Evolutionary conservation across 2,113 vertebrate species (phyloP).

Genomic region (Rhombomys opimus): DNA sequence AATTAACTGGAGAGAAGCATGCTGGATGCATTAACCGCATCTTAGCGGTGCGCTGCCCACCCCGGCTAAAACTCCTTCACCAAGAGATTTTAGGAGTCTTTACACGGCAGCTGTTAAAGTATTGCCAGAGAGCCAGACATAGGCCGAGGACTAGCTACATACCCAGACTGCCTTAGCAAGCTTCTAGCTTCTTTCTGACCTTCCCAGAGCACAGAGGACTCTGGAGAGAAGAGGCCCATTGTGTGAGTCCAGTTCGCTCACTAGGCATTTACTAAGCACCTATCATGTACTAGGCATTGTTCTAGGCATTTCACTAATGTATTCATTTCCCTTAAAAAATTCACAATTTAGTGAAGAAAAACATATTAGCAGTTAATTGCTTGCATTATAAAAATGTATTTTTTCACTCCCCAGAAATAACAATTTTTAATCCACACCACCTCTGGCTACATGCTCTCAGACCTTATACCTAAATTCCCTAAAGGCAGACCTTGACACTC

Average conservation of each 20-base stretch:
- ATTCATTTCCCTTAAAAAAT: slow-evolving; percentile 28
- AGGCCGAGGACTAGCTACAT: not conserved
- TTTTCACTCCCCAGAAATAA: slow-evolving; percentile 32
- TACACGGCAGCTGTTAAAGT: slow-evolving; percentile 63
- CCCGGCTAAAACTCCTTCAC: slow-evolving; percentile 8
- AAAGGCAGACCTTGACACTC: slow-evolving; percentile 23
- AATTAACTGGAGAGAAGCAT: slow-evolving; percentile 69
- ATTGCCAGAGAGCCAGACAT: slow-evolving; percentile 18
- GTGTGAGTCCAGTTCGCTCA: not conserved
- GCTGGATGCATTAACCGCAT: slow-evolving; percentile 55
- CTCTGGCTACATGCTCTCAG: not conserved
- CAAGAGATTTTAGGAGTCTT: slow-evolving; percentile 47
- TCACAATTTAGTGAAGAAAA: slow-evolving; percentile 32
- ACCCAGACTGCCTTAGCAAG: not conserved
- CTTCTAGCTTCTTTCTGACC: not conserved
- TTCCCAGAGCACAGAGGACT: not conserved
- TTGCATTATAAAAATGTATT: slow-evolving; percentile 63
- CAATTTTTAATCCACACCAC: slow-evolving; percentile 1
- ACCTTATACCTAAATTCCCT: not conserved
- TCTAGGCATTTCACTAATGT: slow-evolving; percentile 34
- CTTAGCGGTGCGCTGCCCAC: slow-evolving; percentile 42
- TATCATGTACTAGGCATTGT: not conserved
- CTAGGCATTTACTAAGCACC: not conserved
- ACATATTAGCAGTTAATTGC: slow-evolving; percentile 33
- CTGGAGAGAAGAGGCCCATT: not conserved